Percentiles rank a stretch among this genome's conserved stretches.
Evolutionary conservation across 2,888 invertebrate genomes (phyloP).

Genomic region (Lobophora halterata): DNA sequence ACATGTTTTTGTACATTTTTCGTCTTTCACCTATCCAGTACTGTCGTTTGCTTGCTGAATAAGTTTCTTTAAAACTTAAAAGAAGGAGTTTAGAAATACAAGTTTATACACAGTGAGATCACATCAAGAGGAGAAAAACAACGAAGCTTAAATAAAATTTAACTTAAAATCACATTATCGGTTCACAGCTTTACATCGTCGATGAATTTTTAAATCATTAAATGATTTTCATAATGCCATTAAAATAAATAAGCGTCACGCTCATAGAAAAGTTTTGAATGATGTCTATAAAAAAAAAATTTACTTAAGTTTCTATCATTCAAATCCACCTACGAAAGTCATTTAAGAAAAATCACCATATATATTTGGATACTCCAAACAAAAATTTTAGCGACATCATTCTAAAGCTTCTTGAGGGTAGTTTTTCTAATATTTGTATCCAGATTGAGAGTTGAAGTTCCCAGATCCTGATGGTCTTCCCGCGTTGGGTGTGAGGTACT

Average conservation of each 20-base stretch:
- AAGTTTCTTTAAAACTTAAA: slow-evolving; percentile 38
- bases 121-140: slow-evolving; percentile 36
- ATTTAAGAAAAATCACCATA: too few relatives aligned
- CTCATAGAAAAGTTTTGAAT: slow-evolving; percentile 5
- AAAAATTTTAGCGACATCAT: too few relatives aligned
- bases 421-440: slow-evolving; percentile 73
- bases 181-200: slow-evolving; percentile 44
- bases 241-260: slow-evolving; percentile 32
- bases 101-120: slow-evolving; percentile 51
- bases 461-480: slow-evolving; percentile 65
- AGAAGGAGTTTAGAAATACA: slow-evolving; percentile 22
- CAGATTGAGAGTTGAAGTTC: slow-evolving; percentile 71
- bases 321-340: too few relatives aligned
- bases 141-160: slow-evolving; percentile 35
- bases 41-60: slow-evolving; percentile 65
- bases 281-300: too few relatives aligned
- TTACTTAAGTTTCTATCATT: too few relatives aligned
- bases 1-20: slow-evolving; percentile 59
- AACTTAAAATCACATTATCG: slow-evolving; percentile 41
- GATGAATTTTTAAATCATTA: slow-evolving; percentile 23
- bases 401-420: too few relatives aligned
- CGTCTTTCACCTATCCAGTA: slow-evolving; percentile 55
- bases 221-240: slow-evolving; percentile 29
- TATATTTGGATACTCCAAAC: too few relatives aligned
- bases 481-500: slow-evolving; percentile 68